Evolutionary conservation across 2,888 invertebrate species (phyloP).

Genomic region (Litoditis marina): DNA sequence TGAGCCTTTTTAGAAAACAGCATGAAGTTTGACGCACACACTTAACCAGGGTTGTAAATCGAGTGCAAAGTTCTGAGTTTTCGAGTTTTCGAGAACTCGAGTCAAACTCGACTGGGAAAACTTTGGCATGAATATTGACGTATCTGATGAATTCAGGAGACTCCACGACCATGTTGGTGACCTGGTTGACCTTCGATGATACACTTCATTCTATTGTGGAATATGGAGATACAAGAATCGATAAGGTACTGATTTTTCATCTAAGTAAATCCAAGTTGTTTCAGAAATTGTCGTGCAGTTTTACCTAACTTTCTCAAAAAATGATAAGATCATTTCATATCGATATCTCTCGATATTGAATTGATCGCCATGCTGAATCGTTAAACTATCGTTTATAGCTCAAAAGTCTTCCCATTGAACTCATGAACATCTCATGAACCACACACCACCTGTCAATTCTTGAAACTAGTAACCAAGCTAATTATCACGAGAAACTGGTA

Average conservation of each 20-base stretch:
- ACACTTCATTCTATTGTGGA: constrained; percentile 49
- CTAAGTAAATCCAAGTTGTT: background rate
- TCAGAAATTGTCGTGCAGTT: no score
- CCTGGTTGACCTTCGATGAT: constrained; percentile 59
- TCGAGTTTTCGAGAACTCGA: constrained; percentile 1
- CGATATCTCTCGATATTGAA: no score
- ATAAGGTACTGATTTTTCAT: constrained; percentile 1
- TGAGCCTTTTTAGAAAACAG: background rate
- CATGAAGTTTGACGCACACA: background rate
- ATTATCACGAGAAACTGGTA: no score
- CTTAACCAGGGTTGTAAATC: background rate
- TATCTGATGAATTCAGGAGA: constrained; percentile 24
- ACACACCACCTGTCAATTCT: no score
- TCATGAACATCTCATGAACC: no score
- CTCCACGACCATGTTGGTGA: constrained; percentile 39
- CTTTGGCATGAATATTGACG: background rate
- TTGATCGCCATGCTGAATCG: no score
- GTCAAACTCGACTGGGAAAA: background rate
- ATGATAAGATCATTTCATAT: no score
- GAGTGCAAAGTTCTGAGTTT: no score
- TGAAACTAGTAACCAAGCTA: no score
- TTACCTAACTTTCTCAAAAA: no score
- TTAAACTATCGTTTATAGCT: no score
- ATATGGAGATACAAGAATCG: constrained; percentile 41
- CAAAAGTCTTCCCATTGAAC: no score